phyloP scores from a whole-genome alignment of 2,797 vertebrate species.

The Brachymystax lenok region DNA sequence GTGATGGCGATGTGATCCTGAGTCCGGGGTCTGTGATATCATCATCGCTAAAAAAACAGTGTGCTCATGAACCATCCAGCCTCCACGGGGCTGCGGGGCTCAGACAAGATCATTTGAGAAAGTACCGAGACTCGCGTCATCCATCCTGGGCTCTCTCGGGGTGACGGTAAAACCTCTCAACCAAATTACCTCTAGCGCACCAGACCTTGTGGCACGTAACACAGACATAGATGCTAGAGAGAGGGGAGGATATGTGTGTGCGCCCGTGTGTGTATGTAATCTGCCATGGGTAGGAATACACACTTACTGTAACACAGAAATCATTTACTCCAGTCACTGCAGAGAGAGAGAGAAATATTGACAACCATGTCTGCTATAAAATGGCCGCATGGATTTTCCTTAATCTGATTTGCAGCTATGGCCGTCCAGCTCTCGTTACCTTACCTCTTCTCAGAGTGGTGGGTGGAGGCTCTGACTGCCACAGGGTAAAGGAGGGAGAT shows the following conservation, averaged over 20 bases:
- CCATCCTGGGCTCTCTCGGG: neutral
- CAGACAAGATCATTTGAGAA: slow-evolving; percentile 5
- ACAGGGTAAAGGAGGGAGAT: neutral
- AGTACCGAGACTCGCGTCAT: slow-evolving; percentile 1
- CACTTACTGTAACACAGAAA: neutral
- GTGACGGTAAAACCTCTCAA: neutral
- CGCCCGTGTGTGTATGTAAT: neutral
- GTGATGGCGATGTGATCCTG: slow-evolving; percentile 1
- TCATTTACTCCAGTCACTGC: neutral
- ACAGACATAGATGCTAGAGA: neutral
- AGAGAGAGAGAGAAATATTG: slow-evolving; percentile 1
- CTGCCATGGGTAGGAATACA: neutral
- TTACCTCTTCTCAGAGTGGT: neutral
- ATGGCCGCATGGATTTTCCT: neutral
- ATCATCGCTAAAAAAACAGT: neutral
- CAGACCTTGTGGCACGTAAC: neutral
- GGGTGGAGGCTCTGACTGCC: neutral
- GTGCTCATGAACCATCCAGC: neutral
- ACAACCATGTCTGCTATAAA: neutral
- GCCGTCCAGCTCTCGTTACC: neutral
- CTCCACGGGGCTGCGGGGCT: neutral
- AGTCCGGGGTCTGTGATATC: neutral
- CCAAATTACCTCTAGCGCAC: slow-evolving; percentile 9
- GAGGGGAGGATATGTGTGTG: too few relatives aligned
- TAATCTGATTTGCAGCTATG: neutral